Conservation (phyloP, 23 tunicate genomes). For the Ciona savignyi region DNA sequence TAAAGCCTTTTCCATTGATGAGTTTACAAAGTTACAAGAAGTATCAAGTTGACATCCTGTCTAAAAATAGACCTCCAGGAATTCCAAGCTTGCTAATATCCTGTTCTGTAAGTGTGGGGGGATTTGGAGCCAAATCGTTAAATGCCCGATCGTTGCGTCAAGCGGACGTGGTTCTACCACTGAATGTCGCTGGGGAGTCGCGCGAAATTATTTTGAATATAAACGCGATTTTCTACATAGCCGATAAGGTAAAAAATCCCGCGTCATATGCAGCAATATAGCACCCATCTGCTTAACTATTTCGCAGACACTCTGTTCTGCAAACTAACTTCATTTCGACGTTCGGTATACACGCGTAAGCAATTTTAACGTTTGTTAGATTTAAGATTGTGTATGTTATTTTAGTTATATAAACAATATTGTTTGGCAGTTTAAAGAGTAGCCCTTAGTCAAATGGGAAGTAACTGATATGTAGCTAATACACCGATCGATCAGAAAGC, state of each 20-base stretch:
- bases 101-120: not conserved
- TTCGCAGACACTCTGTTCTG: too few relatives aligned
- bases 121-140: not conserved
- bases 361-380: too few relatives aligned
- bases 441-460: too few relatives aligned
- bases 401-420: too few relatives aligned
- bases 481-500: too few relatives aligned
- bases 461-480: too few relatives aligned
- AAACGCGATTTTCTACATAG: not conserved
- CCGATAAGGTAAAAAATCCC: not conserved
- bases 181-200: not conserved
- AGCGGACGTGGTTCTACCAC: not conserved
- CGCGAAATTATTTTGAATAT: not conserved
- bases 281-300: too few relatives aligned
- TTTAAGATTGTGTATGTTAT: too few relatives aligned
- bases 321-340: too few relatives aligned
- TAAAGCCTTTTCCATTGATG: not conserved
- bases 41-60: not conserved
- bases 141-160: not conserved
- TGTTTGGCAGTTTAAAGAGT: too few relatives aligned
- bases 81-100: not conserved
- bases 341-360: too few relatives aligned
- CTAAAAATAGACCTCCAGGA: not conserved
- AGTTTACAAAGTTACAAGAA: not conserved
- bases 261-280: not conserved